These are phyloP conservation scores for Melospiza georgiana DNA, from an alignment of 2,113 vertebrate genomes.

Conservation along the genomic window DNA sequence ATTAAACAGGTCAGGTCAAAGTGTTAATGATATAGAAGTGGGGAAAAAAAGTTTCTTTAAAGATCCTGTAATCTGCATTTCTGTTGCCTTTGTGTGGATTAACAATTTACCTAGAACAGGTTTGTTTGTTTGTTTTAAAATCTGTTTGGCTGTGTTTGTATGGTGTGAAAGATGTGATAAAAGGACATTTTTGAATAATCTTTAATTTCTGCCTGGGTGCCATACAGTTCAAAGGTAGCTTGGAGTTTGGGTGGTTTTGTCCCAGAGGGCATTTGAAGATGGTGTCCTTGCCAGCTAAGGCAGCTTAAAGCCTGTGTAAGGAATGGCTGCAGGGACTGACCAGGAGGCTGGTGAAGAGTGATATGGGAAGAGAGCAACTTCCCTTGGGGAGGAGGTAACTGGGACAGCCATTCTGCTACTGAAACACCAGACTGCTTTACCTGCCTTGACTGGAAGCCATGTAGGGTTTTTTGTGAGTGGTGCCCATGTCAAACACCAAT, in stretches of 20 bases:
- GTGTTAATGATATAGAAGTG: neutral
- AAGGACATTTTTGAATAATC: neutral
- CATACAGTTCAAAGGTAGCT: neutral
- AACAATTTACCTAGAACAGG: neutral
- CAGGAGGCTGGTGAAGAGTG: neutral
- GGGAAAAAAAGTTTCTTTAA: neutral
- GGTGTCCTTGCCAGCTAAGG: neutral
- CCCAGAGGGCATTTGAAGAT: neutral
- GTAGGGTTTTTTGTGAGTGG: neutral
- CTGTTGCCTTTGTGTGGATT: neutral
- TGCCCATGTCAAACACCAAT: neutral
- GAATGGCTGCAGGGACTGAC: fast-evolving
- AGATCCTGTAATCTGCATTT: neutral
- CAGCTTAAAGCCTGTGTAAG: neutral
- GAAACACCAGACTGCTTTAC: neutral
- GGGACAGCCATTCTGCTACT: neutral
- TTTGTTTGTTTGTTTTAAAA: neutral
- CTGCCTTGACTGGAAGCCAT: neutral
- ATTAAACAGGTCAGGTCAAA: neutral
- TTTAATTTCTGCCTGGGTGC: neutral
- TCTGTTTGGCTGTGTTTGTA: neutral
- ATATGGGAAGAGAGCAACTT: neutral
- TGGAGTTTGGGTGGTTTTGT: neutral
- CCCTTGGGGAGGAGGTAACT: neutral
- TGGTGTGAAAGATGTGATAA: neutral